phyloP scores from a whole-genome alignment of 2,888 invertebrate species.

The Acanthosepion esculentum region DNA sequence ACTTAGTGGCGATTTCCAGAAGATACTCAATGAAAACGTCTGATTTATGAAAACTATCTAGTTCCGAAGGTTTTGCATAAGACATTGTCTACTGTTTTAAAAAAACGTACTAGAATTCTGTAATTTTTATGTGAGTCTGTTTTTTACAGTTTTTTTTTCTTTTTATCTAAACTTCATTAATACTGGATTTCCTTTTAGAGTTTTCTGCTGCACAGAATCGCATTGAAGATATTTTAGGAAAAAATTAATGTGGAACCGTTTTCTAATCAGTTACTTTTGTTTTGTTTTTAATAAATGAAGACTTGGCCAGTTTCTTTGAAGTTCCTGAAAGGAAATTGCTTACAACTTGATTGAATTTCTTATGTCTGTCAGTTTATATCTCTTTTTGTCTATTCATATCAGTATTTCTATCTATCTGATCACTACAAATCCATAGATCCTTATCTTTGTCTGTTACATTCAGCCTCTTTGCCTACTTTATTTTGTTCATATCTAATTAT shows the following conservation, averaged over 20 bases:
- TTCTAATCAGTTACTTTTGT: not conserved
- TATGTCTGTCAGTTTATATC: not conserved
- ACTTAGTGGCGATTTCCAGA: no score
- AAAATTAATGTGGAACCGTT: not conserved
- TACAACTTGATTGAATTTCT: not conserved
- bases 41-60: no score
- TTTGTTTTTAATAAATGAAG: conserved; percentile 7
- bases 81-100: no score
- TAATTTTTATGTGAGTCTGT: not conserved
- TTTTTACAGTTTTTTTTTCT: not conserved
- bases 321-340: conserved; percentile 23
- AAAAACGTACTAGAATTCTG: no score
- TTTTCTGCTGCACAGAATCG: not conserved
- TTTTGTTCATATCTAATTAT: no score
- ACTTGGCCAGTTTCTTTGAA: not conserved
- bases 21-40: no score
- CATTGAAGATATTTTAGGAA: not conserved
- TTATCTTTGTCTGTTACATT: no score
- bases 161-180: not conserved
- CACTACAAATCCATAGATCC: no score
- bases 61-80: no score
- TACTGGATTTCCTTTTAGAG: not conserved
- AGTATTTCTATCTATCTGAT: no score
- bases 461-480: no score
- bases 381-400: not conserved